Percentiles rank a stretch among this genome's conserved stretches.
These are phyloP conservation scores for Teleogryllus occipitalis DNA, from an alignment of 1,140 invertebrate species.

Conservation along the genomic window DNA sequence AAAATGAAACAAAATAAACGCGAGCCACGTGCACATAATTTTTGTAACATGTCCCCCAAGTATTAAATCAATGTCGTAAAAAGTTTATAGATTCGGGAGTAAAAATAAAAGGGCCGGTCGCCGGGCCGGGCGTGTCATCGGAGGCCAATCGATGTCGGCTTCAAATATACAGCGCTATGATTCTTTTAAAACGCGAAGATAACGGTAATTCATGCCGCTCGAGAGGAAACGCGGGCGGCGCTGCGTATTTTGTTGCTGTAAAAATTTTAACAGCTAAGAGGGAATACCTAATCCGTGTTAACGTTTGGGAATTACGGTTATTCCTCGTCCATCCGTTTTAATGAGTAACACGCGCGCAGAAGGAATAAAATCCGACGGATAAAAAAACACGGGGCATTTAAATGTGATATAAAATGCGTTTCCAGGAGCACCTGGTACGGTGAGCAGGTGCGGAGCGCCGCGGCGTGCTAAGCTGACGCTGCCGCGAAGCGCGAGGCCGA, in stretches of 20 bases:
- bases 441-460: background rate
- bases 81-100: constrained; percentile 4
- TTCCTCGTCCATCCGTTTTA: background rate
- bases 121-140: background rate
- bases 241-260: constrained; percentile 4
- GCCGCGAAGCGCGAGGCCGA: no score
- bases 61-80: constrained; percentile 6
- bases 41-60: constrained; percentile 3
- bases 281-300: constrained; percentile 1
- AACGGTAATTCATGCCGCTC: background rate
- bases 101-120: background rate
- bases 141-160: background rate
- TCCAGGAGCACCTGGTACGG: background rate
- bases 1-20: background rate
- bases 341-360: background rate
- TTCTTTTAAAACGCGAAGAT: constrained; percentile 5
- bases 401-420: constrained; percentile 1
- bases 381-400: background rate
- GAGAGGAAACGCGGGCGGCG: background rate
- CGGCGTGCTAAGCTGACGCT: background rate
- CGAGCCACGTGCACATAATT: background rate
- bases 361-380: background rate
- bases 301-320: background rate
- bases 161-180: constrained; percentile 4
- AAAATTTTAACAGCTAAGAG: constrained; percentile 5